These are phyloP conservation scores for Tangara arthus DNA, from an alignment of 2,797 vertebrate genomes.

Conservation along the genomic window DNA sequence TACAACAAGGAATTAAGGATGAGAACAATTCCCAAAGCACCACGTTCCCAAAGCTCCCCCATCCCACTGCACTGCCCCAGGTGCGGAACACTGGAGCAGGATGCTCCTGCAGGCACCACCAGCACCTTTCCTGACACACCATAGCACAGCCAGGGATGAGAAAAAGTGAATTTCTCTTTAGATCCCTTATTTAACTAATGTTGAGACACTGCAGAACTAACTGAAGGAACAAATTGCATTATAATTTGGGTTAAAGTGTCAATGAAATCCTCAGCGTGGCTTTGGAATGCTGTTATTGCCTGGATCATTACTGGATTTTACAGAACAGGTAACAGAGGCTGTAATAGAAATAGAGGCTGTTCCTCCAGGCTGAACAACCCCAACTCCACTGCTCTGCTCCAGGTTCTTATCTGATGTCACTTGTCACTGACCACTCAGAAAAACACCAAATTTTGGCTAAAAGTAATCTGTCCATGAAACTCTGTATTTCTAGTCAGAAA, in stretches of 20 bases:
- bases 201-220: not conserved
- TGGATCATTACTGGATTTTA: not conserved
- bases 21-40: not conserved
- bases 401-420: not conserved
- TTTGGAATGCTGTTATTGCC: not conserved
- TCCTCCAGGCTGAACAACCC: not conserved
- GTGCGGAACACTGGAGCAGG: accelerated
- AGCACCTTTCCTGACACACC: not conserved
- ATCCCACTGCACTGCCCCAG: not conserved
- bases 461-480: not conserved
- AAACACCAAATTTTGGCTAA: not conserved
- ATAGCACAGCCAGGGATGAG: not conserved
- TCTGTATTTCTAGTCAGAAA: not conserved
- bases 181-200: not conserved
- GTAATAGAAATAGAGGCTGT: not conserved
- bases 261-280: not conserved
- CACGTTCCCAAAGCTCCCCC: not conserved
- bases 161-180: not conserved
- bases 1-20: accelerated
- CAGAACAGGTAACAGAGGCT: not conserved
- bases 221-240: not conserved
- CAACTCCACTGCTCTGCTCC: not conserved
- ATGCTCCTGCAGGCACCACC: not conserved
- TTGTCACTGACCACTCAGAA: not conserved
- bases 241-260: not conserved